These are phyloP conservation scores for Patiria pectinifera DNA, from an alignment of 53 echinoderm and acorn worm species.

Conservation along the genomic window DNA sequence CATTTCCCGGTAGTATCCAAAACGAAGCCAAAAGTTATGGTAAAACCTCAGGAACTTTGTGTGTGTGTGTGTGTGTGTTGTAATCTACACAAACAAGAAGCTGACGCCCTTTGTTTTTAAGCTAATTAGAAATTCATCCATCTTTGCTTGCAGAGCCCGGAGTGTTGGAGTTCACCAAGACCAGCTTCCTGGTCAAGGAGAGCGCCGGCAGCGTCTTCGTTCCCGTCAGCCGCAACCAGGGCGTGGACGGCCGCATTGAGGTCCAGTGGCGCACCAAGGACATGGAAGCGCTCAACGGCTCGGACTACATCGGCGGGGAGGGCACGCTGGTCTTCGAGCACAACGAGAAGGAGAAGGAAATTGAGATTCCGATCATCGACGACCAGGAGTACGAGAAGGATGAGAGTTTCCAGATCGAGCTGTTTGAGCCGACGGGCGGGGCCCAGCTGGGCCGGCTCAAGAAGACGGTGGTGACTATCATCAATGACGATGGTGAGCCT, in stretches of 20 bases:
- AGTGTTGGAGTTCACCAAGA: conserved; percentile 89
- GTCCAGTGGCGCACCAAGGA: conserved; percentile 94
- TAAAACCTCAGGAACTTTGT: too few relatives aligned
- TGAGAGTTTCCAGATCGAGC: conserved; percentile 94
- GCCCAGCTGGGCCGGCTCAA: conserved; percentile 89
- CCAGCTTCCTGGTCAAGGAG: conserved; percentile 92
- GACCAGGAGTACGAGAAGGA: conserved; percentile 99
- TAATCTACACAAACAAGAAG: too few relatives aligned
- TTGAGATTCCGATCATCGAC: conserved; percentile 94
- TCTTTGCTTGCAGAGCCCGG: conserved; percentile 77
- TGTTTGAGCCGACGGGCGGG: conserved; percentile 87
- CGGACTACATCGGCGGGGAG: conserved; percentile 88
- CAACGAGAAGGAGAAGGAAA: conserved; percentile 93
- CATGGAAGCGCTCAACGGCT: conserved; percentile 87
- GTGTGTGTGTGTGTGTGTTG: too few relatives aligned
- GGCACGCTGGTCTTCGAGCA: conserved; percentile 91
- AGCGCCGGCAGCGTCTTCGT: conserved; percentile 86
- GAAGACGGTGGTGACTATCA: conserved; percentile 95
- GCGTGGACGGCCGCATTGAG: conserved; percentile 85
- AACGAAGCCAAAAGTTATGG: too few relatives aligned
- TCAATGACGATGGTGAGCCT: conserved; percentile 92
- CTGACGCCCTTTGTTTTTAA: too few relatives aligned
- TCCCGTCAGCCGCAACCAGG: conserved; percentile 79
- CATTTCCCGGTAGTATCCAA: too few relatives aligned
- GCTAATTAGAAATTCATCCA: neutral